Percentiles rank a stretch among this genome's conserved stretches.
These are phyloP conservation scores for Troides aeacus DNA, from an alignment of 2,888 invertebrate species.

Conservation along the genomic window DNA sequence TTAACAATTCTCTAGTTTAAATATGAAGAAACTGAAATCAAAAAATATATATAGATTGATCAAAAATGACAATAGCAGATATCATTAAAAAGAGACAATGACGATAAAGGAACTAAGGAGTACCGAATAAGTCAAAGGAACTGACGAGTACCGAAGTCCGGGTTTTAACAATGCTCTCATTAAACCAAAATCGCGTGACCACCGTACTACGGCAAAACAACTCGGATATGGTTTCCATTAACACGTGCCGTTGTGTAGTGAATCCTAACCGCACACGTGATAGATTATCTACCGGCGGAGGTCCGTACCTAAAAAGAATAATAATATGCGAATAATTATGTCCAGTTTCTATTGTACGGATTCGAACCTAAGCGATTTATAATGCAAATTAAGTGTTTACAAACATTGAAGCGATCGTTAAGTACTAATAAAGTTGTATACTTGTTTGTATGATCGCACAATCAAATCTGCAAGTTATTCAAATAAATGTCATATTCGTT, in stretches of 20 bases:
- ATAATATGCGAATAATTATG: constrained; percentile 7
- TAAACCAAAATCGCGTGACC: constrained; percentile 23
- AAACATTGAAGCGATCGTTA: constrained; percentile 21
- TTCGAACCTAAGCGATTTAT: constrained; percentile 11
- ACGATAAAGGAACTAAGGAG: too few relatives aligned
- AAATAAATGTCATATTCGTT: constrained; percentile 13
- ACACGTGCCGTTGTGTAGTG: constrained; percentile 20
- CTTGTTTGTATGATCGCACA: constrained; percentile 6
- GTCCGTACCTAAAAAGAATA: constrained; percentile 12
- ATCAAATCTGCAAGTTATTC: constrained; percentile 10
- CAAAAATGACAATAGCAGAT: too few relatives aligned
- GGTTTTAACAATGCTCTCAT: constrained; percentile 23
- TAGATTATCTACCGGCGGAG: constrained; percentile 15
- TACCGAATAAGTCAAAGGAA: neutral
- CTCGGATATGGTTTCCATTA: constrained; percentile 13
- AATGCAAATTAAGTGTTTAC: constrained; percentile 25
- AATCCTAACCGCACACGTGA: constrained; percentile 23
- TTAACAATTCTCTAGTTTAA: too few relatives aligned
- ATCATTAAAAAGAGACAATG: too few relatives aligned
- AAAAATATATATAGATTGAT: too few relatives aligned
- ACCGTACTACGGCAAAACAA: constrained; percentile 4
- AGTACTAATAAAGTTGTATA: constrained; percentile 11
- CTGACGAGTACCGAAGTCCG: neutral
- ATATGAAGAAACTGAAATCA: too few relatives aligned
- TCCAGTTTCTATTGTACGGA: constrained; percentile 11